Base-by-base conservation (phyloP, 2,888 invertebrate genomes). In the Apamea epomidion region DNA sequence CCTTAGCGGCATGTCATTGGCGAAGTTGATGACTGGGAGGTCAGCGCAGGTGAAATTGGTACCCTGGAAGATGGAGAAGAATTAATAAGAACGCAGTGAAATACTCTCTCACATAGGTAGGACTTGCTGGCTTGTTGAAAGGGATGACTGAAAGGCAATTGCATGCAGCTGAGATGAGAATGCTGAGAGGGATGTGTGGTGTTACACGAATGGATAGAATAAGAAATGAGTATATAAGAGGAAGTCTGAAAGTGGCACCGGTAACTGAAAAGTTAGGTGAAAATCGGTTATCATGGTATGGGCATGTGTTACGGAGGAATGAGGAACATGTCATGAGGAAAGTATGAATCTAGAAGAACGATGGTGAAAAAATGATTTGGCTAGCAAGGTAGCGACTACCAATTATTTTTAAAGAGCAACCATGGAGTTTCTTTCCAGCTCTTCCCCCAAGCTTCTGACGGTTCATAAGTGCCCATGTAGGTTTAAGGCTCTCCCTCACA, bases 31-130 rank as follows among this genome's bases (percentile, higher is more conserved):
- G 3, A 12, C 12, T 1, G 87, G 87, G 0, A 87, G 67, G 16
- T 90, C 87, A 0, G 42, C 21, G 29, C 89, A 89, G 0, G 76
- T 82, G 68, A 87, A 78, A 42, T 83, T 72, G 0, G 81, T 45
- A 7, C 85, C 82, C 89, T 89, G 87, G 14, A 65, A 65, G 21
- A 72, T n/a, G 67, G 67, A 72, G n/a, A 65, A 21, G 37, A 64
- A 32, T 10, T 25, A 32, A 18, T 60, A 62, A 32, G 21, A 8
- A 16, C 6, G 16, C 25, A 60, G 25, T 58, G 1, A 25, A 51
- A 70, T 48, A 70, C 0, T 29, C 21, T 48, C 21, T 48, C 2
- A 69, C 18, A 18, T 18, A 25, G 29, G 1, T 21, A 12, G 29
- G 62, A 18, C 29, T 62, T 18, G 29, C 62, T 62, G 62, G 64